These are phyloP conservation scores for Cladopsammia gracilis DNA, from an alignment of 64 coral and sea anemone species.

Conservation along the genomic window DNA sequence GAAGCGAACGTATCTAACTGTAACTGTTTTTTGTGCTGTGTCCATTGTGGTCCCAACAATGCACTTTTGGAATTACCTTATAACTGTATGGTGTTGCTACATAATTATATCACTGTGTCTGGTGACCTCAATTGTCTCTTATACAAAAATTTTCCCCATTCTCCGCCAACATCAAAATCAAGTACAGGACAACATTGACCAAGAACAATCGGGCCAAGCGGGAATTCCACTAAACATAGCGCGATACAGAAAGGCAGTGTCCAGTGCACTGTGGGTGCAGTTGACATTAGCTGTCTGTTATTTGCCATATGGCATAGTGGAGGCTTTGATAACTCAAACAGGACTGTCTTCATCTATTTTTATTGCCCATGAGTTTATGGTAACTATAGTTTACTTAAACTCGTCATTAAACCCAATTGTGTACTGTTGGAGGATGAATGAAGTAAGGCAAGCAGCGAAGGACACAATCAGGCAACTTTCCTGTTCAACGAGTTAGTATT, in stretches of 20 bases:
- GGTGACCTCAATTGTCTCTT: no score
- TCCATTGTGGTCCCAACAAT: no score
- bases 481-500: not conserved
- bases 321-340: not conserved
- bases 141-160: no score
- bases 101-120: no score
- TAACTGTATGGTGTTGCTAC: no score
- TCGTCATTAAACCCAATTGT: not conserved
- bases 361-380: not conserved
- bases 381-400: not conserved
- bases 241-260: not conserved
- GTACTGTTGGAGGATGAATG: not conserved
- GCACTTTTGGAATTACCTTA: no score
- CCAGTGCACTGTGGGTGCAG: not conserved
- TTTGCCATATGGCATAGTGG: not conserved
- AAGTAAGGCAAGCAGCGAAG: not conserved
- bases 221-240: not conserved
- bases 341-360: not conserved
- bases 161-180: no score
- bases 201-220: no score
- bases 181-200: no score
- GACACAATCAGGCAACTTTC: not conserved
- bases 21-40: no score
- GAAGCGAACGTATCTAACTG: no score
- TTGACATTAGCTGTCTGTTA: not conserved